phyloP scores from a whole-genome alignment of 2,888 invertebrate genomes.

The Cryptocephalus primarius region DNA sequence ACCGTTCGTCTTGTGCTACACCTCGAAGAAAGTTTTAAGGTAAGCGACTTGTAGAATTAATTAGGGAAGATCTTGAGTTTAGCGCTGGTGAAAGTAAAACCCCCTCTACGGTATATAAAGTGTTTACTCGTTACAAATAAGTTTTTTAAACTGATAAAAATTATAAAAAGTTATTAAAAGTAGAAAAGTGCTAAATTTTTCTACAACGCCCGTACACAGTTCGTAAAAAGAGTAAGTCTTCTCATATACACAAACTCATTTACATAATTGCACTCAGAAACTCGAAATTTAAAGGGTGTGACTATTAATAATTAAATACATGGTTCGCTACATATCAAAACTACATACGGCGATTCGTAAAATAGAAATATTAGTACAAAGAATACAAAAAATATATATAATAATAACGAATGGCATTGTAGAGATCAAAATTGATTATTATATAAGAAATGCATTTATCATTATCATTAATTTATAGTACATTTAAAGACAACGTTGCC shows the following conservation, averaged over 20 bases:
- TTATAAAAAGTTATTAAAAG: constrained; percentile 1
- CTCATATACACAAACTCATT: too few species aligned
- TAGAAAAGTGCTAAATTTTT: constrained; percentile 1
- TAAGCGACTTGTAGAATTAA: too few species aligned
- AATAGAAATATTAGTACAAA: constrained; percentile 25
- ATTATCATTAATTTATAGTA: constrained; percentile 3
- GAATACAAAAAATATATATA: constrained; percentile 23
- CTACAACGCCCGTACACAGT: not conserved
- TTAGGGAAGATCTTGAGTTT: too few species aligned
- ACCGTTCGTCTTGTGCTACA: too few species aligned
- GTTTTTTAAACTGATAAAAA: not conserved
- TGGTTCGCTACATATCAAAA: constrained; percentile 17
- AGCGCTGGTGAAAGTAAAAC: too few species aligned
- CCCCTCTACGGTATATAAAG: too few species aligned
- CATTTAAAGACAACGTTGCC: not conserved
- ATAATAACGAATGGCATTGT: constrained; percentile 30
- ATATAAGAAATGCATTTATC: constrained; percentile 12
- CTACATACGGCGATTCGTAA: constrained; percentile 15
- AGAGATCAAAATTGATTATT: constrained; percentile 28
- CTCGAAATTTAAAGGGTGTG: not conserved
- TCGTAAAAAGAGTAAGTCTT: too few species aligned
- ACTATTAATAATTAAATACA: not conserved
- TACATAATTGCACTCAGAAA: not conserved
- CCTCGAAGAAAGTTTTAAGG: too few species aligned
- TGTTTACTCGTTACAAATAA: not conserved